phyloP scores from a whole-genome alignment of 2,113 vertebrate genomes.

The Nesogale talazaci region DNA sequence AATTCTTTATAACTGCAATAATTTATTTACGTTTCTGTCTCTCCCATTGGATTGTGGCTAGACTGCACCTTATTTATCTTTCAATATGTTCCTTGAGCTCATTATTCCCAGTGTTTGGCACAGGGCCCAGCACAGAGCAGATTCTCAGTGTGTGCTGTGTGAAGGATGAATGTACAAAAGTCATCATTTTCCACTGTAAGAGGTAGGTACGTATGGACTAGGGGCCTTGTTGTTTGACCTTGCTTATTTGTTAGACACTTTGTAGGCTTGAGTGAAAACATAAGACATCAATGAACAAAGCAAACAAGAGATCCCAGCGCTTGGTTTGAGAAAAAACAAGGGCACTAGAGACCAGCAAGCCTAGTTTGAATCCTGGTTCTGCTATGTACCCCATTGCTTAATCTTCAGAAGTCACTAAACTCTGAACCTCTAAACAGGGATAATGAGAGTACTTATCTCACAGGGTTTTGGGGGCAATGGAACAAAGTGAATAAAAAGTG shows the following conservation, averaged over 20 bases:
- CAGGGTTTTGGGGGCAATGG: slow-evolving; percentile 1
- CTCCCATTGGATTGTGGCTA: slow-evolving; percentile 57
- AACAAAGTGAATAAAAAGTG: slow-evolving; percentile 41
- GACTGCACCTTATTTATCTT: slow-evolving; percentile 50
- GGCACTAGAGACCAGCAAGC: not conserved
- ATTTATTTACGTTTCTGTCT: slow-evolving; percentile 61
- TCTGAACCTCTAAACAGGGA: slow-evolving; percentile 6
- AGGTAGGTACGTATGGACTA: not conserved
- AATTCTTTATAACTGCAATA: slow-evolving; percentile 61
- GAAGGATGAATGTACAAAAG: slow-evolving; percentile 59
- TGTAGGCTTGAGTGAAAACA: not conserved
- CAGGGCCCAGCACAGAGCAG: slow-evolving; percentile 25
- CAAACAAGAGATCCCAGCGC: not conserved
- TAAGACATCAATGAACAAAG: not conserved
- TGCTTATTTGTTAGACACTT: not conserved
- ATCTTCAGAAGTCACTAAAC: slow-evolving; percentile 13
- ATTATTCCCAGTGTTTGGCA: slow-evolving; percentile 64
- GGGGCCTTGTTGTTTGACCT: slow-evolving; percentile 11
- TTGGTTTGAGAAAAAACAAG: no score
- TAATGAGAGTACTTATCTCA: not conserved
- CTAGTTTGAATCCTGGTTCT: not conserved
- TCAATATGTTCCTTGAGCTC: slow-evolving; percentile 9
- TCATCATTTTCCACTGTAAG: slow-evolving; percentile 32
- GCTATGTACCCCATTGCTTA: not conserved
- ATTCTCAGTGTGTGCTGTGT: slow-evolving; percentile 4